phyloP scores from a whole-genome alignment of 2,113 vertebrate genomes.

The Pyrgilauda ruficollis region DNA sequence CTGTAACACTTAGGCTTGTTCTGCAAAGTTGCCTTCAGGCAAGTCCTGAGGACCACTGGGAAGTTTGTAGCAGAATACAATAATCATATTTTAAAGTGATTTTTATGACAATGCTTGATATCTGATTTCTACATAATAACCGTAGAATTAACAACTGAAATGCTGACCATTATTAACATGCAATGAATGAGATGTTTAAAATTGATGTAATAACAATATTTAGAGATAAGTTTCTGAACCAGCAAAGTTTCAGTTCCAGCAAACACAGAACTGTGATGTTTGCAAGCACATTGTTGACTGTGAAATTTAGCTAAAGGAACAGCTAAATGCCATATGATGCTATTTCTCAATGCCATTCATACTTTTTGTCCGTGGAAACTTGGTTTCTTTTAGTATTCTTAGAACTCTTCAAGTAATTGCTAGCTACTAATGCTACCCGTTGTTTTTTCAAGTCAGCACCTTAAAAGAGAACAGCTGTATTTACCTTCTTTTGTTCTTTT shows the following conservation, averaged over 20 bases:
- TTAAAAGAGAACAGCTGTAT: background rate
- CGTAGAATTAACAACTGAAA: background rate
- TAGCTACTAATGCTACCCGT: background rate
- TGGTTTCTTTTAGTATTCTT: background rate
- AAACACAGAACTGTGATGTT: background rate
- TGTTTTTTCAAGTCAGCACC: background rate
- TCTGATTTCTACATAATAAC: background rate
- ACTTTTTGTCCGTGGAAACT: background rate
- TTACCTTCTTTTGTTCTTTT: background rate
- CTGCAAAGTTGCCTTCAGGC: background rate
- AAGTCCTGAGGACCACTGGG: background rate
- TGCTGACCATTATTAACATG: background rate
- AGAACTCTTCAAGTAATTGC: background rate
- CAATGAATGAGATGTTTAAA: background rate
- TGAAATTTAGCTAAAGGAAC: constrained; percentile 11
- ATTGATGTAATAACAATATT: background rate
- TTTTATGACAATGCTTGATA: background rate
- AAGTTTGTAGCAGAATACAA: background rate
- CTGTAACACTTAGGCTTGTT: background rate
- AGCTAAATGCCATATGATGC: background rate
- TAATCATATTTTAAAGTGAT: background rate
- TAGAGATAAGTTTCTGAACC: background rate
- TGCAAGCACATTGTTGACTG: background rate
- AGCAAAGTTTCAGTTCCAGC: background rate
- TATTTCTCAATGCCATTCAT: background rate